A percentile compares a stretch with the other conserved stretches of the same genome.
These are phyloP conservation scores for Hyles euphorbiae DNA, from an alignment of 1,140 invertebrate species.

Conservation along the genomic window DNA sequence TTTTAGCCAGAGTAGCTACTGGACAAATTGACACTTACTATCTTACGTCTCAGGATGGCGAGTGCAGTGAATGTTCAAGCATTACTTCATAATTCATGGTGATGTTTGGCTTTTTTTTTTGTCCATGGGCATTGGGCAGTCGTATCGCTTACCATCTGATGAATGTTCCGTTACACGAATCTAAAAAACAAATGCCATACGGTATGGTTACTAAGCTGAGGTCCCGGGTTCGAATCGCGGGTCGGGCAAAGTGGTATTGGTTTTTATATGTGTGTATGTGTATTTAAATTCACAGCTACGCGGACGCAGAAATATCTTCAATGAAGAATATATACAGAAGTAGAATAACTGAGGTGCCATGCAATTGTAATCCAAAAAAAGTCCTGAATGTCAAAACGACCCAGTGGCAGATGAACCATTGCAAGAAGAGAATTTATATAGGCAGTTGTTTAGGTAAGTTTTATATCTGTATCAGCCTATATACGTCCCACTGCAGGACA, in stretches of 20 bases:
- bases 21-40: no score
- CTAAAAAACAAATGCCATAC: not conserved
- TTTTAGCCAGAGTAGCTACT: no score
- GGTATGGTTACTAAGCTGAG: not conserved
- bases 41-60: no score
- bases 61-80: no score
- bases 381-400: conserved; percentile 75
- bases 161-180: not conserved
- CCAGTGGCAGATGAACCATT: conserved; percentile 49
- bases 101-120: not conserved
- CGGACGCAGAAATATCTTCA: conserved; percentile 46
- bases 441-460: conserved; percentile 76
- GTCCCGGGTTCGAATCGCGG: not conserved
- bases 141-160: not conserved
- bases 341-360: conserved; percentile 56
- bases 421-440: conserved; percentile 68
- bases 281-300: conserved; percentile 39
- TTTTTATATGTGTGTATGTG: not conserved
- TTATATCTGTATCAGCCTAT: no score
- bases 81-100: no score
- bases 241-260: no score
- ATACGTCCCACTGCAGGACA: no score
- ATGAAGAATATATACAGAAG: conserved; percentile 50
- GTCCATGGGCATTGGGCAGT: not conserved
- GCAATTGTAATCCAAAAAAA: conserved; percentile 74